Percentiles rank a stretch among this genome's conserved stretches.
Evolutionary conservation across 2,888 invertebrate genomes (phyloP).

Genomic region (Fabriciana adippe): DNA sequence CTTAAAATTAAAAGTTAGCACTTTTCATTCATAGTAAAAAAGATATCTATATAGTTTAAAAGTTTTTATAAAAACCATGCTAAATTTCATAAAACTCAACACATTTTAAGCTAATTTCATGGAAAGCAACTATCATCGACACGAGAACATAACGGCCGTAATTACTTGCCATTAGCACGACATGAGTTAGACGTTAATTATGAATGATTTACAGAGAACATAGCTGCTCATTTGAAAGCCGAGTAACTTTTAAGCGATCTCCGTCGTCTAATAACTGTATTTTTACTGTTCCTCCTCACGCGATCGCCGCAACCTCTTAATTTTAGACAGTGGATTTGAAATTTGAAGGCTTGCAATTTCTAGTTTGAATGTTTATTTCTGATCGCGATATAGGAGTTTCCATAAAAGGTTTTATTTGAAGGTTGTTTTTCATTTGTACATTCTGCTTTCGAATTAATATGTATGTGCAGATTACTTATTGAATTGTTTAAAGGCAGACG

Average conservation of each 20-base stretch:
- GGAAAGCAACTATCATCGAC: conserved; percentile 9
- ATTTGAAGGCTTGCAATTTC: conserved; percentile 1
- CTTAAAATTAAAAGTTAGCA: no score
- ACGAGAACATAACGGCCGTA: conserved; percentile 23
- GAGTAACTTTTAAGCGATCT: conserved; percentile 31
- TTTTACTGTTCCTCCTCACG: conserved; percentile 30
- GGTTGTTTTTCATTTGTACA: neutral
- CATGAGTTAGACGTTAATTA: conserved; percentile 34
- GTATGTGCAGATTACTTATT: neutral
- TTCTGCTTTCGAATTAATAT: neutral
- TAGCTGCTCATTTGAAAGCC: conserved; percentile 32
- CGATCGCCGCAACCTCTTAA: conserved; percentile 27
- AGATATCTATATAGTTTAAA: no score
- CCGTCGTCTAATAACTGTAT: conserved; percentile 30
- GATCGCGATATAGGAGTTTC: neutral
- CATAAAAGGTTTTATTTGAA: neutral
- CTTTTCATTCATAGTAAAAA: no score
- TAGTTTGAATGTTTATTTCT: conserved; percentile 19
- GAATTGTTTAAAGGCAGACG: neutral
- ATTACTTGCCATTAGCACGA: conserved; percentile 27
- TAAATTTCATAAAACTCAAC: neutral
- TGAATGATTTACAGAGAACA: conserved; percentile 32
- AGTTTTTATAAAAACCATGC: neutral
- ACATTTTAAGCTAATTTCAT: neutral
- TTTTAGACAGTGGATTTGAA: conserved; percentile 14